Evolutionary conservation across 2,113 vertebrate species (phyloP).

Genomic region (Nanorana parkeri): DNA sequence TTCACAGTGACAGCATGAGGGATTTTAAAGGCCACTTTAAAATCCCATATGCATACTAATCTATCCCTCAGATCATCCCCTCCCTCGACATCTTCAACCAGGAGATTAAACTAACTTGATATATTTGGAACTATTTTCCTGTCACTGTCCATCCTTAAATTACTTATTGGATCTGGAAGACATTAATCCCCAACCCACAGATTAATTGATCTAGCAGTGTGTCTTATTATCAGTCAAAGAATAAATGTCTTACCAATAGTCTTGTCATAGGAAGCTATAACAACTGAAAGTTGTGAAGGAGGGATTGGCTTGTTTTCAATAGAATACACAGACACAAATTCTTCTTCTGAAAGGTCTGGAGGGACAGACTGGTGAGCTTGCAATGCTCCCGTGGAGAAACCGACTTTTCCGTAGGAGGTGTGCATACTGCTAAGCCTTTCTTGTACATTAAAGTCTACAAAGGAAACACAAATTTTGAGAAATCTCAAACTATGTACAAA

Average conservation of each 20-base stretch:
- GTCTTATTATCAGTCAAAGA: constrained; percentile 25
- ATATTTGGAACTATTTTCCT: constrained; percentile 44
- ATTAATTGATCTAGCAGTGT: constrained; percentile 41
- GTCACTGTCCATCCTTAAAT: constrained; percentile 38
- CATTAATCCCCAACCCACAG: constrained; percentile 45
- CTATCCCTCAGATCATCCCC: constrained; percentile 16
- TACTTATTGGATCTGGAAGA: constrained; percentile 14
- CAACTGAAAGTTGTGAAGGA: constrained; percentile 70
- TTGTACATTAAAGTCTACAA: constrained; percentile 65
- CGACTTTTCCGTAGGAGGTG: constrained; percentile 65
- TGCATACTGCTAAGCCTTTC: constrained; percentile 49
- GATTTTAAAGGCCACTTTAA: constrained; percentile 37
- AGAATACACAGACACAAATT: constrained; percentile 70
- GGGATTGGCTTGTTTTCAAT: constrained; percentile 79
- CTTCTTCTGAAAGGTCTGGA: constrained; percentile 77
- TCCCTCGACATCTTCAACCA: neutral
- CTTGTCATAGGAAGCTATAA: constrained; percentile 81
- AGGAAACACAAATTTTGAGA: neutral
- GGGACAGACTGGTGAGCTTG: constrained; percentile 69
- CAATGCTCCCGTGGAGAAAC: constrained; percentile 70
- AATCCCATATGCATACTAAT: constrained; percentile 39
- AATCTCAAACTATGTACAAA: too few species aligned
- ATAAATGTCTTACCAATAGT: constrained; percentile 80
- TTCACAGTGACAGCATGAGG: constrained; percentile 12
- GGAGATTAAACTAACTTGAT: constrained; percentile 47